Base-by-base conservation (phyloP, 2,888 invertebrate genomes). In the Sisyra nigra region DNA sequence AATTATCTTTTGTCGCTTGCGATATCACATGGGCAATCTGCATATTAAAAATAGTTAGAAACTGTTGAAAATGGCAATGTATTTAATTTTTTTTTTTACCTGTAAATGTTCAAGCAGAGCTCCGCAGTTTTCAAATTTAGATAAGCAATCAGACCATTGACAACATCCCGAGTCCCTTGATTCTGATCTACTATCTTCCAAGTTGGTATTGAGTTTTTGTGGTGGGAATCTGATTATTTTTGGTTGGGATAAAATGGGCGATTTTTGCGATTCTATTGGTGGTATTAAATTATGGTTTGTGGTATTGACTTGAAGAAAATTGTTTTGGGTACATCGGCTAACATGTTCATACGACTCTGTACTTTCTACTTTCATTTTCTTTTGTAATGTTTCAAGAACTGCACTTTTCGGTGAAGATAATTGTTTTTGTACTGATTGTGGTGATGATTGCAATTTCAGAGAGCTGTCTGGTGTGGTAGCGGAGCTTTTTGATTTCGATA, bases 81-180 rank as follows among this genome's bases (percentile, higher is more conserved):
- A n/a, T 9, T 15, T 38, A 6, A 3, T 10, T 15, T 17, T 15
- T 36, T 13, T 10, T 36, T 15, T 55, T 55, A 83, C 84, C 77
- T 88, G 87, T 64, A 89, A 72, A 64, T 89, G 89, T 62, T 88
- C 88, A 55, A 88, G 69, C 50, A 89, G 75, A 60, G 82, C 83
- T 44, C 82, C 74, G 62, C 79, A 80, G 55, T 80, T 78, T 49
- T 85, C 85, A 54, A 84, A 82, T 57, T 76, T 76, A 53, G 71
- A 72, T 54, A 74, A 76, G 65, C 89, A 89, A 56, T 84, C 79
- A 58, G 80, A 76, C 89, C 89, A 89, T 50, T 80, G 71, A 57
- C 89, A 89, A 46, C 76, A 64, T 35, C 58, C 57, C 36, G 53
- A 50, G 41, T 60, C 60, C 17, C 48, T 59, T 52, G 48, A 55